Conservation (phyloP, 2,797 vertebrate species). For the Coilia nasus region DNA sequence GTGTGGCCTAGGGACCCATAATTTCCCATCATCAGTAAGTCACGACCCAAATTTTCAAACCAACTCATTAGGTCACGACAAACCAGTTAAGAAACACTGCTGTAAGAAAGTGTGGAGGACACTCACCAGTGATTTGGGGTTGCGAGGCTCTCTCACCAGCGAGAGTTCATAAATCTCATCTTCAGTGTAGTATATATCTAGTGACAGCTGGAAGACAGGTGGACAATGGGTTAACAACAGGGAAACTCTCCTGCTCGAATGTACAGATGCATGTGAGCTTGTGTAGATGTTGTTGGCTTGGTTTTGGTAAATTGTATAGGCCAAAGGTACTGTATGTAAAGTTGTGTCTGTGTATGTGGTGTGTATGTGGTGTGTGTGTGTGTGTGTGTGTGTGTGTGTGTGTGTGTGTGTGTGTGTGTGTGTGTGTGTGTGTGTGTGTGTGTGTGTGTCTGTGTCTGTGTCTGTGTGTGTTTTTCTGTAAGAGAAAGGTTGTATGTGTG, state of each 20-base stretch:
- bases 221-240: background rate
- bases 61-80: no score
- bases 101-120: background rate
- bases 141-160: conserved; percentile 91
- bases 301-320: background rate
- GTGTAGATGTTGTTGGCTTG: background rate
- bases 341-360: background rate
- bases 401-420: background rate
- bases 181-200: conserved; percentile 96
- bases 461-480: background rate
- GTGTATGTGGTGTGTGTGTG: background rate
- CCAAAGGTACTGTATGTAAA: no score
- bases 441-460: conserved; percentile 6
- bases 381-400: background rate
- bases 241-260: background rate
- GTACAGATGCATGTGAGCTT: background rate
- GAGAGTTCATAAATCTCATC: conserved; percentile 98
- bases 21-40: no score
- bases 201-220: conserved; percentile 80
- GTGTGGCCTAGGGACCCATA: no score
- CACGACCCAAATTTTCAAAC: no score
- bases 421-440: background rate
- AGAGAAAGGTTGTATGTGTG: no score
- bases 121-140: conserved; percentile 87
- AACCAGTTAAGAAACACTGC: no score